A percentile compares a stretch with the other conserved stretches of the same genome.
phyloP scores from a whole-genome alignment of 2,797 vertebrate species.

The Setipinna tenuifilis region DNA sequence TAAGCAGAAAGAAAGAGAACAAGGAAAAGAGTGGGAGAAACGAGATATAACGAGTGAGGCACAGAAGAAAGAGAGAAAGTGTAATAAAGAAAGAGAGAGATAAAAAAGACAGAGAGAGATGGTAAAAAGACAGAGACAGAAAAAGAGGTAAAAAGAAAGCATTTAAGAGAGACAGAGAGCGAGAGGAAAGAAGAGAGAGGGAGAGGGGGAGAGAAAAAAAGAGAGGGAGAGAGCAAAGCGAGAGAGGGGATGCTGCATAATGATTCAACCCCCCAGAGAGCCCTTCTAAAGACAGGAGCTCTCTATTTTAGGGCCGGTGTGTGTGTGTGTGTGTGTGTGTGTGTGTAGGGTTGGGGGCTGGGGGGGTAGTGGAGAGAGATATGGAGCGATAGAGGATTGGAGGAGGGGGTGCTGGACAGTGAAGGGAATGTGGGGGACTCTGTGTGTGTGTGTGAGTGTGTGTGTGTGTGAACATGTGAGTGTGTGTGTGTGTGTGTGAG shows the following conservation, averaged over 20 bases:
- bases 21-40: background rate
- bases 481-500: constrained; percentile 22
- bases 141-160: background rate
- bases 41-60: too few species aligned
- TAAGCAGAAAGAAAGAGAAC: constrained; percentile 27
- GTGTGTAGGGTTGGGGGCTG: background rate
- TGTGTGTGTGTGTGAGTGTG: background rate
- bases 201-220: background rate
- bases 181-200: background rate
- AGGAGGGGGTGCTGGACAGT: background rate
- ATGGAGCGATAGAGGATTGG: constrained; percentile 46
- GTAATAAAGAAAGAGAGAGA: background rate
- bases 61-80: background rate
- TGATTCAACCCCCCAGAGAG: constrained; percentile 58
- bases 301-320: constrained; percentile 54
- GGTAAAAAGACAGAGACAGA: too few species aligned
- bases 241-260: constrained; percentile 50
- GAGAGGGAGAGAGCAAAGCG: background rate
- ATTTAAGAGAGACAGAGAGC: background rate
- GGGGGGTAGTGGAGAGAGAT: constrained; percentile 41
- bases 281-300: constrained; percentile 57
- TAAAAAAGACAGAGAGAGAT: too few species aligned
- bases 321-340: background rate
- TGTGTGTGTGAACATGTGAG: too few species aligned
- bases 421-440: constrained; percentile 26